Evolutionary conservation across 2,888 invertebrate genomes (phyloP).

Genomic region (Monoplex corrugatus): DNA sequence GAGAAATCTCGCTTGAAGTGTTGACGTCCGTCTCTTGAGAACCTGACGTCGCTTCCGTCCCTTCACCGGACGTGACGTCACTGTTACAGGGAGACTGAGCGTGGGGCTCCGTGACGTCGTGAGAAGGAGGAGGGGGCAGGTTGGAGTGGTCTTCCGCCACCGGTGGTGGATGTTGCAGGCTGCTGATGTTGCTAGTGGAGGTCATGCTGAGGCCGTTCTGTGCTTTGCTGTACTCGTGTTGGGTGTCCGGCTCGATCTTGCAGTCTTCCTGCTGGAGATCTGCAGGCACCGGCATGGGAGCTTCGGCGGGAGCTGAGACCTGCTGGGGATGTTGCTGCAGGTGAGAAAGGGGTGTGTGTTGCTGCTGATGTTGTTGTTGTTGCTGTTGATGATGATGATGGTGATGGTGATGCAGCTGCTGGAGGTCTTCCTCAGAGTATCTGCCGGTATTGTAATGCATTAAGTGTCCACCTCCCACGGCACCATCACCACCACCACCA

Average conservation of each 20-base stretch:
- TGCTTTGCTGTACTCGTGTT: conserved; percentile 15
- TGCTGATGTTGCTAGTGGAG: neutral
- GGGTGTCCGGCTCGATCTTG: conserved; percentile 34
- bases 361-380: conserved; percentile 22
- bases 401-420: conserved; percentile 33
- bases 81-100: conserved; percentile 7
- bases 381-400: conserved; percentile 16
- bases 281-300: neutral
- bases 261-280: conserved; percentile 11
- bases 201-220: neutral
- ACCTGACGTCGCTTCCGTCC: conserved; percentile 7
- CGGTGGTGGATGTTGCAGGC: neutral
- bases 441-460: conserved; percentile 17
- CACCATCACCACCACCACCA: neutral
- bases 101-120: neutral
- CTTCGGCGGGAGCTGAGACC: neutral
- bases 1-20: conserved; percentile 40
- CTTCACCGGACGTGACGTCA: conserved; percentile 37
- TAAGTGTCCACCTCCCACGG: neutral
- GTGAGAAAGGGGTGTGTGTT: neutral
- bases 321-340: neutral
- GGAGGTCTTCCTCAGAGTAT: conserved; percentile 33
- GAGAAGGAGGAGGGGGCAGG: conserved; percentile 9
- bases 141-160: conserved; percentile 1
- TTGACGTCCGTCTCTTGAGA: neutral